Percentiles rank a stretch among this genome's conserved stretches.
phyloP scores from a whole-genome alignment of 1,140 invertebrate species.

The Acromyrmex charruanus region DNA sequence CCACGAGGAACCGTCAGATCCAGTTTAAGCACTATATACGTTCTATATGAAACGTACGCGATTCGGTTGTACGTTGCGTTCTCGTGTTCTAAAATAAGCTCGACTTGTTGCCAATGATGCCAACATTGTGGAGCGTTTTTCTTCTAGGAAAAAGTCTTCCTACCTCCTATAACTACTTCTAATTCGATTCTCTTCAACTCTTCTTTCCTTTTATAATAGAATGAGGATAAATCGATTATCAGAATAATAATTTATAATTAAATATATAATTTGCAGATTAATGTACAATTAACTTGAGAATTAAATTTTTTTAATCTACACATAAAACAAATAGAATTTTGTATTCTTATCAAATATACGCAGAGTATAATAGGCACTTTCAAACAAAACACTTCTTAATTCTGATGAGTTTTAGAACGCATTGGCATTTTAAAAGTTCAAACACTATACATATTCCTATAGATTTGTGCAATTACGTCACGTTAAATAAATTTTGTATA shows the following conservation, averaged over 20 bases:
- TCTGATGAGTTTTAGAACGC: not conserved
- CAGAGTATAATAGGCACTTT: not conserved
- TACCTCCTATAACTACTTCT: too few relatives aligned
- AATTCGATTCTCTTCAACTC: not conserved
- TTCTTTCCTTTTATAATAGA: not conserved
- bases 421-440: not conserved
- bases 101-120: slow-evolving; percentile 21
- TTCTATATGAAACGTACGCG: slow-evolving; percentile 41
- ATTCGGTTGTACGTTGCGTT: slow-evolving; percentile 28
- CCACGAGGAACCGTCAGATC: slow-evolving; percentile 59
- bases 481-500: too few relatives aligned
- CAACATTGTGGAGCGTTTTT: slow-evolving; percentile 7
- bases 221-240: not conserved
- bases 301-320: not conserved
- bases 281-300: not conserved
- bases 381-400: not conserved
- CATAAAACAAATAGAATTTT: not conserved
- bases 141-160: not conserved
- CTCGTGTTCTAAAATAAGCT: slow-evolving; percentile 62
- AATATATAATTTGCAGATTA: not conserved
- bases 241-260: not conserved
- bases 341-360: not conserved
- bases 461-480: not conserved
- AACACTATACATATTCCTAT: not conserved
- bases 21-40: slow-evolving; percentile 52